A percentile compares a stretch with the other conserved stretches of the same genome.
phyloP scores from a whole-genome alignment of 2,888 invertebrate species.

The Oligia fasciuncula region DNA sequence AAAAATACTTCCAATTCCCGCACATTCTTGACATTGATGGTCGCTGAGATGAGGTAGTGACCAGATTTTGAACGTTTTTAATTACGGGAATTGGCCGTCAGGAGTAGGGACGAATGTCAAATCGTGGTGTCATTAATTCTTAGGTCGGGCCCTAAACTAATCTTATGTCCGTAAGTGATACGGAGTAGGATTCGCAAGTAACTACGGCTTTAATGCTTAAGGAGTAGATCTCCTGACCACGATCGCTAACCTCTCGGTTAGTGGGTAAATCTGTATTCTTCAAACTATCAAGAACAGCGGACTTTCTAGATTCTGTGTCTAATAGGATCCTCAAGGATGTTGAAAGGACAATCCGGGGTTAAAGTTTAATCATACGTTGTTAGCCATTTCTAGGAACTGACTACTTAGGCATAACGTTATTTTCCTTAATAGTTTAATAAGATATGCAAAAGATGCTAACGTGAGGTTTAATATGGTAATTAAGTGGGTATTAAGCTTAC shows the following conservation, averaged over 20 bases:
- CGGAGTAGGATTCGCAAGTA: neutral
- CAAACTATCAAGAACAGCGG: neutral
- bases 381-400: slow-evolving; percentile 18
- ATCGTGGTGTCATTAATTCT: neutral
- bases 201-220: neutral
- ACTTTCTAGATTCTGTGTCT: neutral
- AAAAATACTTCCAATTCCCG: too few relatives aligned
- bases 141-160: neutral
- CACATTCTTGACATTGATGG: too few relatives aligned
- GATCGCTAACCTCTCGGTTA: neutral
- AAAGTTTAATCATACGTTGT: slow-evolving; percentile 21
- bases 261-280: neutral
- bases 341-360: slow-evolving; percentile 26
- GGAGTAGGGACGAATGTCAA: too few relatives aligned
- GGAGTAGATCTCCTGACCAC: neutral
- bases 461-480: slow-evolving; percentile 14
- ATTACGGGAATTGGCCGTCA: too few relatives aligned
- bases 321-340: slow-evolving; percentile 26
- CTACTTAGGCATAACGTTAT: slow-evolving; percentile 1
- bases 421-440: slow-evolving; percentile 38
- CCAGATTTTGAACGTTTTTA: too few relatives aligned
- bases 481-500: neutral
- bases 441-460: slow-evolving; percentile 1
- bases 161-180: neutral
- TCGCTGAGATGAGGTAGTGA: too few relatives aligned